phyloP scores from a whole-genome alignment of 2,797 vertebrate genomes.

The Crocodylus rhombifer region DNA sequence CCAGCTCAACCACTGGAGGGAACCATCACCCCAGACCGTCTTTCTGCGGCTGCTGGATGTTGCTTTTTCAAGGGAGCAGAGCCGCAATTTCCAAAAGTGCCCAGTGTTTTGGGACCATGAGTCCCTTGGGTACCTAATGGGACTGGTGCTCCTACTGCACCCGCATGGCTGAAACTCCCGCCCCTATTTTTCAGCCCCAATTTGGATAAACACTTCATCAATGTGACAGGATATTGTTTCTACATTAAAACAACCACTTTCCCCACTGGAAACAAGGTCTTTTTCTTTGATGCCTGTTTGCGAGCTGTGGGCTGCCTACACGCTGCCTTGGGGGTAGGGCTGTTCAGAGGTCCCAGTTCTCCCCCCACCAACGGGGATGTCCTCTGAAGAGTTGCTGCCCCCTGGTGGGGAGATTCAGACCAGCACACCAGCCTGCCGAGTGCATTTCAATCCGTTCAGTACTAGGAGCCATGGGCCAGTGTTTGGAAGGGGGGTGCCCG shows the following conservation, averaged over 20 bases:
- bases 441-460: background rate
- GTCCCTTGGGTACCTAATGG: background rate
- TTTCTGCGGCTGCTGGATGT: background rate
- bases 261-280: too few species aligned
- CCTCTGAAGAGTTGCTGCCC: background rate
- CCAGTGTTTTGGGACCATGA: background rate
- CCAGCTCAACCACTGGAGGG: background rate
- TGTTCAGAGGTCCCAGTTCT: too few species aligned
- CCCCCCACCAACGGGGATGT: too few species aligned
- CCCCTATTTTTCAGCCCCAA: background rate
- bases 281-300: too few species aligned
- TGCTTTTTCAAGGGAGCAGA: background rate
- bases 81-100: background rate
- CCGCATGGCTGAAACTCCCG: background rate
- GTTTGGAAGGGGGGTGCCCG: too few species aligned
- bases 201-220: background rate
- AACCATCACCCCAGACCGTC: background rate
- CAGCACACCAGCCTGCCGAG: background rate
- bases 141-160: background rate
- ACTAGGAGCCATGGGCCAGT: too few species aligned
- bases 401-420: background rate
- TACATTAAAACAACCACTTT: too few species aligned
- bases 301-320: too few species aligned
- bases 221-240: background rate
- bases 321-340: too few species aligned